Conservation (phyloP, 2,113 vertebrate species). For the Osmerus eperlanus region DNA sequence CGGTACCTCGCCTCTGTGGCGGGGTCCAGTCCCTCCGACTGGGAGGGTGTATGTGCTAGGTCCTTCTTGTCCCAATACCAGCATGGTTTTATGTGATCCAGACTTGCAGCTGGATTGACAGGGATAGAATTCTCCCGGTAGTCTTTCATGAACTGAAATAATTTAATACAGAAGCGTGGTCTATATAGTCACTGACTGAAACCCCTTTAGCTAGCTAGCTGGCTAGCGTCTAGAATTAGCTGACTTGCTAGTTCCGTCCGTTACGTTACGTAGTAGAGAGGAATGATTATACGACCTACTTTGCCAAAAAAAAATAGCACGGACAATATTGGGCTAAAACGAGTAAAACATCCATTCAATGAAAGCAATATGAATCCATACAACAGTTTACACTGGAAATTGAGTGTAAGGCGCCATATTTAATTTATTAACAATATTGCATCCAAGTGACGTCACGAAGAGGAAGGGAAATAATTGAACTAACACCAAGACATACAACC, state of each 20-base stretch:
- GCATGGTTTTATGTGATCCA: conserved; percentile 89
- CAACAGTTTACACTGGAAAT: neutral
- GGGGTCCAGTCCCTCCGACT: conserved; percentile 85
- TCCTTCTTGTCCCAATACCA: conserved; percentile 96
- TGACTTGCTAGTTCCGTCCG: no score
- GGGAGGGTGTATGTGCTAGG: conserved; percentile 85
- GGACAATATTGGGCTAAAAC: neutral
- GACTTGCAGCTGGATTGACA: conserved; percentile 72
- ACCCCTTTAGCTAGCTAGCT: neutral
- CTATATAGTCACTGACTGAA: no score
- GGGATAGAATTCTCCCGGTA: conserved; percentile 87
- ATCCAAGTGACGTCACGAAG: neutral
- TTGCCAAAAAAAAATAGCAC: neutral
- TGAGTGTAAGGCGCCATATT: neutral
- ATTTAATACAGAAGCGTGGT: neutral
- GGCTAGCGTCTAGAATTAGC: no score
- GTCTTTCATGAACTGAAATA: conserved; percentile 76
- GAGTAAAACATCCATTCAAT: neutral
- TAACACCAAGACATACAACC: no score
- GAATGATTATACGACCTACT: neutral
- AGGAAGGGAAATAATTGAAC: no score
- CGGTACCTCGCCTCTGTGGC: conserved; percentile 87
- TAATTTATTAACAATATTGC: neutral
- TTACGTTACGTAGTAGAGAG: no score
- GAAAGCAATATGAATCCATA: neutral